Evolutionary conservation across 2,888 invertebrate genomes (phyloP), one percentile per base, ranked within the genome.

Genomic region (Eupithecia centaureata): DNA sequence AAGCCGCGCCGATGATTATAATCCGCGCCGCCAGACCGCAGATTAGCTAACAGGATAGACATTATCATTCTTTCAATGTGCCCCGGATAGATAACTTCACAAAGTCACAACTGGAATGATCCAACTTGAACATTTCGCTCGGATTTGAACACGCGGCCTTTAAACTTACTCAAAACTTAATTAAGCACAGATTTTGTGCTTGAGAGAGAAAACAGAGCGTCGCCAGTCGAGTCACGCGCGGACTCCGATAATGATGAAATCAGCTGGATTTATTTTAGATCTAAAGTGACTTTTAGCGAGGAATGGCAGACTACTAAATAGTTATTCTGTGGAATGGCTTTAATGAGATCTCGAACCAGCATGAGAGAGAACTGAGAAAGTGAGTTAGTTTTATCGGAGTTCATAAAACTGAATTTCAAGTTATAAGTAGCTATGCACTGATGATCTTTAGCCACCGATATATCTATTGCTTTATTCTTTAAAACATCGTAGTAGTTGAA

Each of bases 141-240:
- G 62, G 61, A 67, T 68, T 72, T 56, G 65, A 68, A 71, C 75
- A 65, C 71, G 69, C 70, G 67, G 73, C 71, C 75, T 75, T 71
- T 72, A 71, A 75, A 75, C 72, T 75, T 68, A 71, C 73, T 71
- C 65, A 64, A 65, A 75, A 75, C 75, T 75, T 75, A 75, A 75
- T 73, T 73, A 73, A 71, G 71, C 67, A 70, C 69, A 75, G 75
- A 75, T 75, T 75, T 71, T 65, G 72, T 64, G 68, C 65, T 63
- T 51, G 38, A 57, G 58, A 59, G 68, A 68, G 68, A 71, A 64
- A 71, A 62, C 71, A 64, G 52, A 38, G 27, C 63, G 61, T n/a
- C 68, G 12, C 32, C 7, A 64, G 59, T 68, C 68, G 0, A 42
- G 65, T 57, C 73, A 75, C 75, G 75, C 66, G 1, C 72, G 35